Conservation (phyloP, 2,888 invertebrate genomes). For the Pterostichus niger region DNA sequence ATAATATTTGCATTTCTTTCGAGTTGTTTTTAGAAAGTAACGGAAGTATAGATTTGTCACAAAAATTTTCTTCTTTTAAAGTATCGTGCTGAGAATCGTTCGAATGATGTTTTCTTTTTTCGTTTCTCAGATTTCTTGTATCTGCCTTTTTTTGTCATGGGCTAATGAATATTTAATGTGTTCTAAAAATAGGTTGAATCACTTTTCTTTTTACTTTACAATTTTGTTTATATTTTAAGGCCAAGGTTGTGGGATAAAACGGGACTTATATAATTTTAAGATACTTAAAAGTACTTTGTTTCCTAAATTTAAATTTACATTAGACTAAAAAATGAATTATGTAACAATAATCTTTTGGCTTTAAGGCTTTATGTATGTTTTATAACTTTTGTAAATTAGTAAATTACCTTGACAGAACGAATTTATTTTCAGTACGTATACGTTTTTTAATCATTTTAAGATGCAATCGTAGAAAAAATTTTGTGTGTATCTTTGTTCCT, state of each 20-base stretch:
- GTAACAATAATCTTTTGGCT: constrained; percentile 6
- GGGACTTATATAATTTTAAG: constrained; percentile 28
- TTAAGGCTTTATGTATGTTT: not conserved
- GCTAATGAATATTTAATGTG: constrained; percentile 50
- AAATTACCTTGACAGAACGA: not conserved
- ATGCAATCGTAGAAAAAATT: too few relatives aligned
- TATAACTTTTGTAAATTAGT: not conserved
- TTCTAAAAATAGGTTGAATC: constrained; percentile 29
- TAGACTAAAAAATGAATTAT: constrained; percentile 1
- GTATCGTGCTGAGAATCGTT: constrained; percentile 19
- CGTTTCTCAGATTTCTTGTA: constrained; percentile 29
- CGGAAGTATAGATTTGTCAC: constrained; percentile 8
- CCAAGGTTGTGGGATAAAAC: constrained; percentile 40
- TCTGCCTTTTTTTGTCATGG: constrained; percentile 20
- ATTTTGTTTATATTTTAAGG: constrained; percentile 44
- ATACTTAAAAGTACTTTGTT: constrained; percentile 18
- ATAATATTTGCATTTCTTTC: constrained; percentile 4
- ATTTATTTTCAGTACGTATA: too few relatives aligned
- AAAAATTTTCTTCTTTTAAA: not conserved
- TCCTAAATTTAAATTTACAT: not conserved
- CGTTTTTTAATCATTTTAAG: too few relatives aligned
- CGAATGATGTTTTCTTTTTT: constrained; percentile 29
- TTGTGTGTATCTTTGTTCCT: too few relatives aligned
- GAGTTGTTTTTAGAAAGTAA: constrained; percentile 17
- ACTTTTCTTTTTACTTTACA: constrained; percentile 33